Evolutionary conservation across 2,888 invertebrate genomes (phyloP).

Genomic region (Horisme vitalbata): DNA sequence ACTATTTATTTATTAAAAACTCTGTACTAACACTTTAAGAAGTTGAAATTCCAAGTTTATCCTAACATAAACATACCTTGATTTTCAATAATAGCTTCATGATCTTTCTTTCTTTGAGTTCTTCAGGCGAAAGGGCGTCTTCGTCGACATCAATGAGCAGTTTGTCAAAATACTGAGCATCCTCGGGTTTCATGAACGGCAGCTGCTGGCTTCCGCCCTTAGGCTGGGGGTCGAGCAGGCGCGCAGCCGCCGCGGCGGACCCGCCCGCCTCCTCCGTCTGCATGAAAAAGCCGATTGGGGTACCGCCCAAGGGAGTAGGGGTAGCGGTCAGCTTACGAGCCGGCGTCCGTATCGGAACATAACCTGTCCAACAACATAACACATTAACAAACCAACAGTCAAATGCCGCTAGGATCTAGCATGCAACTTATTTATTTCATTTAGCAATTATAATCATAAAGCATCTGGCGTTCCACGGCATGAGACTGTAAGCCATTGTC

Average conservation of each 20-base stretch:
- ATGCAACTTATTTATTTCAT: slow-evolving; percentile 34
- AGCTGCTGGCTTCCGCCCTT: slow-evolving; percentile 92
- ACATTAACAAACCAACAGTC: slow-evolving; percentile 41
- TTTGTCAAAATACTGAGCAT: slow-evolving; percentile 99
- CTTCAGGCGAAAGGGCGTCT: slow-evolving; percentile 96
- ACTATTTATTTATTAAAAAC: too few species aligned
- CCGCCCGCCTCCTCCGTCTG: slow-evolving; percentile 94
- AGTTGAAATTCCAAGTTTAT: neutral
- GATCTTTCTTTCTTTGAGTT: slow-evolving; percentile 98
- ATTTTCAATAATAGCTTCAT: slow-evolving; percentile 99
- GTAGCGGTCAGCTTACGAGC: slow-evolving; percentile 98
- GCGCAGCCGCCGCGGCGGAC: slow-evolving; percentile 91
- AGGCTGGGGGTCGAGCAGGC: slow-evolving; percentile 96
- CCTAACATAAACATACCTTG: slow-evolving; percentile 78
- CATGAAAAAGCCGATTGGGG: slow-evolving; percentile 97
- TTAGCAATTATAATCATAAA: slow-evolving; percentile 48
- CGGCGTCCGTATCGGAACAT: slow-evolving; percentile 98
- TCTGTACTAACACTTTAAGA: neutral
- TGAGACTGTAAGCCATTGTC: slow-evolving; percentile 70
- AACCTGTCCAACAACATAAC: slow-evolving; percentile 83
- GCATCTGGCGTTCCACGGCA: slow-evolving; percentile 65
- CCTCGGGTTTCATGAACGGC: slow-evolving; percentile 99
- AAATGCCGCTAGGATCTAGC: slow-evolving; percentile 34
- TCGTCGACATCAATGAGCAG: slow-evolving; percentile 98
- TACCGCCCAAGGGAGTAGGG: slow-evolving; percentile 97